Base-by-base conservation (phyloP, 2,888 invertebrate species). In the Himalopsyche japonica region DNA sequence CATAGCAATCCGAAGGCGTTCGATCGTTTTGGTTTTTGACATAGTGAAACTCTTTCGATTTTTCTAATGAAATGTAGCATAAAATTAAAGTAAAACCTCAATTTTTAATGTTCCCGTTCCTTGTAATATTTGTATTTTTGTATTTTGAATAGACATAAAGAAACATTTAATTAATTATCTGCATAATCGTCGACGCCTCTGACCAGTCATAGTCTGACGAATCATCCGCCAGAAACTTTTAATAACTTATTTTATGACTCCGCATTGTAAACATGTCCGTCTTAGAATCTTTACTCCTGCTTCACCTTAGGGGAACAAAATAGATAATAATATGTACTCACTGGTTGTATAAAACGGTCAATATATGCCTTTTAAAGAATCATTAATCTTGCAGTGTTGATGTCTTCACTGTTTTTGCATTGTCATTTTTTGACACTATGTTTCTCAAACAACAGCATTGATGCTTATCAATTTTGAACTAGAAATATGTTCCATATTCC, bases 221-320 rank as follows among this genome's bases (percentile, higher is more conserved):
- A 70, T 24, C 12, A n/a, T 20, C 12, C 82, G 76, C 30, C 48
- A 20, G 78, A 76, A 76, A 37, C 0, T 82, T 85, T 82, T 83
- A 83, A 80, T 83, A 82, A 81, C 49, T 48, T 27, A 80, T 83
- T 84, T 85, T 83, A 83, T 43, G 83, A 79, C 64, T 20, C n/a
- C 34, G 27, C 20, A 24, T 81, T 83, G 43, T 48, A 24, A 34
- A 20, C 76, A 37, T 57, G 43, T 12, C 37, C 18, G 37, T 79
- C 79, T 79, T 77, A 32, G 2, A 37, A 5, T 4, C 3, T 43
- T 0, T n/a, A 37, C 43, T 79, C 43, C 79, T 37, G 37, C n/a
- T 43, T 37, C 37, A 32, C 32, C 20, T n/a, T 10, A 24, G 2
- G 24, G 57, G 57, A 20, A 24, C 57, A 20, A 20, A 43, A 43